Evolutionary conservation across 1,140 invertebrate species (phyloP), one percentile per base, ranked within the genome.

Genomic region (Brachionus koreanus): DNA sequence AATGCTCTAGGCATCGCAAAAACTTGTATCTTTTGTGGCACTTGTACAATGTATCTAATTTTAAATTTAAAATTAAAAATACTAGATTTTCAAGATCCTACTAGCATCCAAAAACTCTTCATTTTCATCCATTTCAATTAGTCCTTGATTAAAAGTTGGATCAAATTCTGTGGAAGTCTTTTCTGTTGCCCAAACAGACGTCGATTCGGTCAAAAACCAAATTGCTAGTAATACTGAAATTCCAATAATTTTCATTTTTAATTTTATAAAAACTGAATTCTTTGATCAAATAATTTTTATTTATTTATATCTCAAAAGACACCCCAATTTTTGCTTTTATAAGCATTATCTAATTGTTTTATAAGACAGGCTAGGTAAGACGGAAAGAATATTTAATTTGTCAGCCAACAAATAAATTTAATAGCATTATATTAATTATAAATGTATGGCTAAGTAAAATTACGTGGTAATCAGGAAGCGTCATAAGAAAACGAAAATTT

Each of bases 61-160:
- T 67, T 29, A n/a, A 49, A 76, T 42, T 29, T 76, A n/a, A 16
- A 5, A 16, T n/a, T n/a, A 76, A 23, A 35, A 13, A 5, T 43
- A 76, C 7, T n/a, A 76, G n/a, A 76, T 10, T n/a, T 49, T 13
- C 16, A 52, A 77, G 13, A 61, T 61, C 5, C 3, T 49, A 77
- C 74, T 46, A 35, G 74, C 13, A 29, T 77, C 74, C 13, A 77
- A 7, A 33, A 75, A 75, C 7, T 33, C 25, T 13, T 77, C 46
- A 61, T 37, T 77, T 12, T 42, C 42, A 12, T 77, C 74, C 42
- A 49, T 19, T 49, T 42, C 39, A 25, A 7, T 42, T 25, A 75
- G 16, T 52, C 43, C 16, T 46, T 75, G 29, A 29, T 52, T 52
- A 75, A 75, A 75, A 46, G 37, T 75, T 16, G 72, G 72, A 75